These are phyloP conservation scores for Athetis lepigone DNA, from an alignment of 2,888 invertebrate species.

Conservation along the genomic window DNA sequence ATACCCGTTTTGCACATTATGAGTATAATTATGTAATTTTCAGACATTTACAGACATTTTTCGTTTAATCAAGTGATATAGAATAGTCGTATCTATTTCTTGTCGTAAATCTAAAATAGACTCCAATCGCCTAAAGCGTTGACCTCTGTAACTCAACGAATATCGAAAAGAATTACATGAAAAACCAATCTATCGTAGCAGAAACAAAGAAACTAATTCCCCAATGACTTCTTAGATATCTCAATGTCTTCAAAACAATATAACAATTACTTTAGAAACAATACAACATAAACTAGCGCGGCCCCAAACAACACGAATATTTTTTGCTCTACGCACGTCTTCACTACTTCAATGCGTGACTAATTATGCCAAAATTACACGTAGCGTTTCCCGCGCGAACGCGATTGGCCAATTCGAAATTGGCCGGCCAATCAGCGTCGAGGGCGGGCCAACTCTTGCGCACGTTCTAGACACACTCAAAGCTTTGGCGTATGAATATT, in stretches of 20 bases:
- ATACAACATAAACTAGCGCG: conserved; percentile 43
- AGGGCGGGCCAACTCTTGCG: conserved; percentile 87
- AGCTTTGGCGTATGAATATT: conserved; percentile 81
- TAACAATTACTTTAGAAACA: conserved; percentile 54
- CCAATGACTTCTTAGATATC: conserved; percentile 39
- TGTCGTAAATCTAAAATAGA: too few relatives aligned
- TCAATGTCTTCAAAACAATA: conserved; percentile 53
- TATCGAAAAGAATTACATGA: conserved; percentile 4
- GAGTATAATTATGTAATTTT: too few relatives aligned
- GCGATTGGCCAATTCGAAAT: conserved; percentile 83
- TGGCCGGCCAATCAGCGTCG: conserved; percentile 82
- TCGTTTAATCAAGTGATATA: too few relatives aligned
- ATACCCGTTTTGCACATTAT: too few relatives aligned
- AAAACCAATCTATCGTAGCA: neutral
- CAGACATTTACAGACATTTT: too few relatives aligned
- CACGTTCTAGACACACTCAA: conserved; percentile 76
- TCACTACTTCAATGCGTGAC: conserved; percentile 83
- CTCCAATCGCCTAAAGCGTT: neutral
- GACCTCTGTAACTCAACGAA: conserved; percentile 5
- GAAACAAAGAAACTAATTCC: conserved; percentile 13
- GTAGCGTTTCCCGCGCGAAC: conserved; percentile 72
- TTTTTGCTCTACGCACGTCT: conserved; percentile 66
- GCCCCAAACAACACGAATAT: conserved; percentile 56
- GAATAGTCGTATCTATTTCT: too few relatives aligned
- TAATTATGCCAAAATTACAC: conserved; percentile 90